Percentiles rank a stretch among this genome's conserved stretches.
phyloP scores from a whole-genome alignment of 2,113 vertebrate genomes.

The Microcebus tavaratra region DNA sequence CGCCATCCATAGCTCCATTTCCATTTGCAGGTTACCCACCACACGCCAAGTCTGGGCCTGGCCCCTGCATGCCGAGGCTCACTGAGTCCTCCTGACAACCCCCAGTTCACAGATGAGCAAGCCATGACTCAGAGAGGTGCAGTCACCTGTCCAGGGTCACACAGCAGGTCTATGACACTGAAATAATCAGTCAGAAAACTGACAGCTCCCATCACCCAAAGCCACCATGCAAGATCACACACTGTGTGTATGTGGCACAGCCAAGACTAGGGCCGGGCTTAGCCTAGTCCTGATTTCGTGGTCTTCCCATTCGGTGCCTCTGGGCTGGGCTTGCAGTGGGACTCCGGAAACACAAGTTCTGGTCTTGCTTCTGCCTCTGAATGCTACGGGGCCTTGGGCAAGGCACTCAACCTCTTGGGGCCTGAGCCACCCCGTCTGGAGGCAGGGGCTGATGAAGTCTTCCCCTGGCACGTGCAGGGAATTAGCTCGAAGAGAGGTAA shows the following conservation, averaged over 20 bases:
- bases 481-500: neutral
- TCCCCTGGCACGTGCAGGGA: neutral
- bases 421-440: neutral
- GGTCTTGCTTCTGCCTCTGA: neutral
- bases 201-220: neutral
- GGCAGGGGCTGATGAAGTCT: neutral
- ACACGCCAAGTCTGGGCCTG: fast-evolving
- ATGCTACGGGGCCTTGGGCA: neutral
- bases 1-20: fast-evolving
- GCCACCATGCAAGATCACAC: neutral
- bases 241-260: fast-evolving
- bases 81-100: neutral
- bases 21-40: fast-evolving
- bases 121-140: neutral
- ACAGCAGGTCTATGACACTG: neutral
- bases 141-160: neutral
- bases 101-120: neutral
- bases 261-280: fast-evolving
- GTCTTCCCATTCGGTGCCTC: neutral
- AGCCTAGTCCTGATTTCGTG: neutral
- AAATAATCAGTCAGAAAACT: neutral
- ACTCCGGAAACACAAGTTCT: fast-evolving
- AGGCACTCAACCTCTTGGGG: neutral
- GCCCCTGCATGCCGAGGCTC: fast-evolving
- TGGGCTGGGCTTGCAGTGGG: neutral